Evolutionary conservation across 2,888 invertebrate species (phyloP).

Genomic region (Drosophila formosana): DNA sequence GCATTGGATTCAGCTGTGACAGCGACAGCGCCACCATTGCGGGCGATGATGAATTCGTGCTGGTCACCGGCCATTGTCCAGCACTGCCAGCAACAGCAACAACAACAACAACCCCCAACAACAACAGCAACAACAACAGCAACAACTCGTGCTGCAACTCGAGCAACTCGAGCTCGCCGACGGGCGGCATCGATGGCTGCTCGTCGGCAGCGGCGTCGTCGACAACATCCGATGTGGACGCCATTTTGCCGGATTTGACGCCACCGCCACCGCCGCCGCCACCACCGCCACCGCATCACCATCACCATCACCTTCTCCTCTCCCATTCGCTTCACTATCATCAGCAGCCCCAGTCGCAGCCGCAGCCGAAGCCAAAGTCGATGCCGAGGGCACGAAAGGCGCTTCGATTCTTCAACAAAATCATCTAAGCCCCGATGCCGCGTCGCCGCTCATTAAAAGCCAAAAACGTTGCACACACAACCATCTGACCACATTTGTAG

Average conservation of each 20-base stretch:
- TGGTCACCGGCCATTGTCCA: conserved; percentile 58
- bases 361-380: conserved; percentile 20
- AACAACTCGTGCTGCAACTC: conserved; percentile 1
- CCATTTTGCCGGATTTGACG: conserved; percentile 46
- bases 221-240: conserved; percentile 60
- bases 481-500: conserved; percentile 21
- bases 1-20: conserved; percentile 73
- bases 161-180: conserved; percentile 26
- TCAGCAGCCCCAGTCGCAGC: not conserved
- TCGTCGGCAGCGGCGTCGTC: conserved; percentile 46
- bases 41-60: conserved; percentile 69
- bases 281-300: not conserved
- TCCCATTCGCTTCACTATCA: too few relatives aligned
- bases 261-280: conserved; percentile 44
- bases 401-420: conserved; percentile 63
- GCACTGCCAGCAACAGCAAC: not conserved
- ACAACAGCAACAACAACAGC: not conserved
- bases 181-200: conserved; percentile 30
- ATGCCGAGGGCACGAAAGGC: conserved; percentile 38
- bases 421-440: conserved; percentile 40
- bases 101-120: conserved; percentile 14
- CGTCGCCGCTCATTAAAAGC: conserved; percentile 20
- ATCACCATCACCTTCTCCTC: too few relatives aligned
- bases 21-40: conserved; percentile 63
- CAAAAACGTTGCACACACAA: conserved; percentile 23